Base-by-base conservation (phyloP, 2,888 invertebrate species). In the Corbicula japonica region DNA sequence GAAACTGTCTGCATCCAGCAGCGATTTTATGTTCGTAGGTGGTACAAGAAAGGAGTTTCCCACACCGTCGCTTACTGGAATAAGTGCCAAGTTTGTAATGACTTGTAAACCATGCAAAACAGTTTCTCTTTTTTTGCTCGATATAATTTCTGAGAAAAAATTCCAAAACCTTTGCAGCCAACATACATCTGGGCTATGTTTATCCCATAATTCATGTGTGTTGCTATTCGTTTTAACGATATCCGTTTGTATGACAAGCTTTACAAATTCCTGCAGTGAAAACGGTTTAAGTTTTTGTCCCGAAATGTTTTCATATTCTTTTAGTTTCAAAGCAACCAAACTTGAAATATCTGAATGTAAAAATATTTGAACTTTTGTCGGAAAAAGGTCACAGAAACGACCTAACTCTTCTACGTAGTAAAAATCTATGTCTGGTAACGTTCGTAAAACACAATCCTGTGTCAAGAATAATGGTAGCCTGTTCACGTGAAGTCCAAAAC, bases 401-500 rank as follows among this genome's bases (percentile, higher is more conserved):
- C 32, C 44, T 8, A 5, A 12, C 10, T 32, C 8, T 21, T 71
- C 66, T 21, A 76, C 73, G 23, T 61, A 62, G 62, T 76, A 86
- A 8, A 85, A 72, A 2, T 85, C 83, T 18, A 26, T 60, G 6
- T 79, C 70, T 41, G 10, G 32, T 52, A 88, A 85, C 30, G 56
- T 50, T 23, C 83, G 54, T 30, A 90, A 58, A 21, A 75, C 58
- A 12, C 61, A 52, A 63, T 89, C 89, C 12, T 68, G 69, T 2
- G 87, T 86, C 10, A 89, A 54, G 30, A 88, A 66, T n/a, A 90
- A 74, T 6, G 90, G 90, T 48, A 87, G 35, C 0, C 86, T 80
- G n/a, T 76, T 56, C 1, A 90, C 35, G 10, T 78, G 66, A 28
- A 75, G 21, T 35, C 21, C 12, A 6, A 68, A 44, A 65, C 85